These are phyloP conservation scores for Amphiprion percula DNA, from an alignment of 2,113 vertebrate genomes.

Conservation along the genomic window DNA sequence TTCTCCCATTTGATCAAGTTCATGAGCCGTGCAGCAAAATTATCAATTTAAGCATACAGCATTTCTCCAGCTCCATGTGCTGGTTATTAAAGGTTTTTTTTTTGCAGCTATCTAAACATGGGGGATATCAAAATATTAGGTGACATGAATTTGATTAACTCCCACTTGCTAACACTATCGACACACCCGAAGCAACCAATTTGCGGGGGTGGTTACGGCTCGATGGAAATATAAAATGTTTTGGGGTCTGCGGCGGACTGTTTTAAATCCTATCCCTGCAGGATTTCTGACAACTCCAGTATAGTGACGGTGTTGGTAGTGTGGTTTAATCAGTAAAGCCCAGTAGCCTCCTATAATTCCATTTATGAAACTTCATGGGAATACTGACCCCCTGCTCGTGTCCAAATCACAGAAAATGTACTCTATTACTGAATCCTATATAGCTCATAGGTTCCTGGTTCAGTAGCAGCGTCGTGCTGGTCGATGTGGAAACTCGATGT, in stretches of 20 bases:
- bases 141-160: conserved; percentile 33
- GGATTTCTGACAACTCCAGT: conserved; percentile 1
- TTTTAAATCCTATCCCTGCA: conserved; percentile 9
- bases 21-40: conserved; percentile 17
- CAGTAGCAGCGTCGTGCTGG: neutral
- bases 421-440: neutral
- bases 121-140: conserved; percentile 6
- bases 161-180: neutral
- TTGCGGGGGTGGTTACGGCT: neutral
- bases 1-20: conserved; percentile 32
- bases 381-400: neutral
- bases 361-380: neutral
- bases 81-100: conserved; percentile 33
- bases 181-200: conserved; percentile 5
- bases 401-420: neutral
- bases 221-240: neutral
- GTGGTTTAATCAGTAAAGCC: neutral
- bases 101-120: conserved; percentile 4
- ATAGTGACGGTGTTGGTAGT: neutral
- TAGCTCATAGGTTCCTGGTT: neutral
- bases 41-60: conserved; percentile 29
- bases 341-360: too few species aligned
- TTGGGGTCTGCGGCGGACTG: neutral
- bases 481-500: neutral
- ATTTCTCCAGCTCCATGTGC: conserved; percentile 12